Conservation (phyloP, 1,140 invertebrate species). For the Leptopilina clavipes region DNA sequence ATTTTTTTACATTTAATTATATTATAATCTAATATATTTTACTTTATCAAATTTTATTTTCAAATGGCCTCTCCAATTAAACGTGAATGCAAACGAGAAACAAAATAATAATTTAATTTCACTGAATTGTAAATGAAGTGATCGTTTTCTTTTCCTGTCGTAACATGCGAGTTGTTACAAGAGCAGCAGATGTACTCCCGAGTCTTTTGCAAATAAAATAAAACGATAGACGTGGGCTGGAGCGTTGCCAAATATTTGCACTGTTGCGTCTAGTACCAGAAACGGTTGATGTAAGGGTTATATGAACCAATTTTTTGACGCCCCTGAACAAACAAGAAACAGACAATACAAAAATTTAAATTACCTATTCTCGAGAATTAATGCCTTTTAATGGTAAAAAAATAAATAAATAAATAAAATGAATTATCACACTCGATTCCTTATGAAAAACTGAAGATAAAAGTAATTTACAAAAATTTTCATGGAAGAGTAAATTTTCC, state of each 20-base stretch:
- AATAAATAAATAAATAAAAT: no score
- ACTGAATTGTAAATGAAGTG: not conserved
- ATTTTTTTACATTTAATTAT: no score
- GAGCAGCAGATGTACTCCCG: slow-evolving; percentile 57
- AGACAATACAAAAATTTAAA: not conserved
- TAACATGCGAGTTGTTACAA: slow-evolving; percentile 49
- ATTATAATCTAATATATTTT: no score
- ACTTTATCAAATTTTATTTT: no score
- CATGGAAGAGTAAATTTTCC: not conserved
- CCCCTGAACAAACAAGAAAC: slow-evolving; percentile 8
- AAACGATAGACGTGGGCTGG: slow-evolving; percentile 58
- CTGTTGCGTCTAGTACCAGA: slow-evolving; percentile 39
- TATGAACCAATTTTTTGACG: slow-evolving; percentile 6
- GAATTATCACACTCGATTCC: not conserved
- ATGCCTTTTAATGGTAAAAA: no score
- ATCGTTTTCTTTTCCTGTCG: slow-evolving; percentile 33
- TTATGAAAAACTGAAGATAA: not conserved
- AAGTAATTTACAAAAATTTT: not conserved
- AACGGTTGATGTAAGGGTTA: not conserved
- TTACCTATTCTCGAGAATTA: not conserved
- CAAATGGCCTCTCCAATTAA: no score
- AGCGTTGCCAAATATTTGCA: slow-evolving; percentile 62
- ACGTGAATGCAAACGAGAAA: not conserved
- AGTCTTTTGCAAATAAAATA: slow-evolving; percentile 58
- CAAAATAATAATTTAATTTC: no score